Evolutionary conservation across 2,797 vertebrate genomes (phyloP).

Genomic region (Scarus forsteni): DNA sequence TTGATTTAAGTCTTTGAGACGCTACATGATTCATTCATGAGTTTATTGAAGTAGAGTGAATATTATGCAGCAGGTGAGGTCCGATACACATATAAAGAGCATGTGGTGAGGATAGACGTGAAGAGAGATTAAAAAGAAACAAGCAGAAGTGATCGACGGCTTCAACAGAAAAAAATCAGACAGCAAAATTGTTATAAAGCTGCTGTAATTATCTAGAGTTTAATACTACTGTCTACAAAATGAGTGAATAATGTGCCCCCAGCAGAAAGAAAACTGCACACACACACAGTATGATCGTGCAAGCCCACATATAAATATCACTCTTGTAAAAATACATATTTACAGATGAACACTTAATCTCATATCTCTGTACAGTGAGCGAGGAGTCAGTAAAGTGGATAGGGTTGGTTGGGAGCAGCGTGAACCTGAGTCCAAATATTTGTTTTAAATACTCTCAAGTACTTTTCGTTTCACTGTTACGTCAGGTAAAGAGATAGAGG

Average conservation of each 20-base stretch:
- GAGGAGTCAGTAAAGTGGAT: constrained; percentile 45
- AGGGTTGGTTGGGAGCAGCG: constrained; percentile 28
- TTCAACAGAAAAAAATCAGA: background rate
- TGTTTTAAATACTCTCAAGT: constrained; percentile 10
- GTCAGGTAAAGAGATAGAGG: too few species aligned
- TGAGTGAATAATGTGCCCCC: constrained; percentile 9
- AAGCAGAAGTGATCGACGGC: background rate
- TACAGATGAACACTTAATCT: constrained; percentile 54
- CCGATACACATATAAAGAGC: background rate
- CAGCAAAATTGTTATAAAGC: background rate
- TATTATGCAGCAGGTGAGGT: too few species aligned
- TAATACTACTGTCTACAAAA: background rate
- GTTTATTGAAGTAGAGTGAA: background rate
- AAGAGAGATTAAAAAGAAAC: background rate
- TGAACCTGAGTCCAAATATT: constrained; percentile 5
- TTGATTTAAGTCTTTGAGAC: background rate
- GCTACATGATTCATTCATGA: background rate
- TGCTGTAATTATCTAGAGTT: background rate
- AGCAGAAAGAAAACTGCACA: constrained; percentile 7
- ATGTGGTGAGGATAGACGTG: background rate
- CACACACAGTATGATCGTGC: constrained; percentile 8
- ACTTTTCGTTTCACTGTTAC: background rate
- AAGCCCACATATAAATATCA: constrained; percentile 56
- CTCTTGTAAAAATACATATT: constrained; percentile 62
- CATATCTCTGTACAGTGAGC: constrained; percentile 37